Base-by-base conservation (phyloP, 2,113 vertebrate genomes). In the Acanthochromis polyacanthus region DNA sequence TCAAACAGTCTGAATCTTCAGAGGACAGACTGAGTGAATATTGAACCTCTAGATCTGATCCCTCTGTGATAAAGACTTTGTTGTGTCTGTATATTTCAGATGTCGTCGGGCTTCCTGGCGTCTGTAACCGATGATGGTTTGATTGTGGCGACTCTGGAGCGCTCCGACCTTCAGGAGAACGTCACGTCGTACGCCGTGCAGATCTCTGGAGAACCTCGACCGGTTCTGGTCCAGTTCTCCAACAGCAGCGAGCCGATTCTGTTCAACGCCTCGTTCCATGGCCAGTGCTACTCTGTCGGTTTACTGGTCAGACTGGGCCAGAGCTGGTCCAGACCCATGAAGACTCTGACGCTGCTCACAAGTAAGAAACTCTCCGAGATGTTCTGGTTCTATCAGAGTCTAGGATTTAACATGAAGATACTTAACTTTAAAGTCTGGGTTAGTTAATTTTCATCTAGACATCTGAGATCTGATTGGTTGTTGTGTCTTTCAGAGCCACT, bases 211-310 rank as follows among this genome's bases (percentile, higher is more conserved):
- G 97, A 97, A 90, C 96, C 97, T 9, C 95, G 93, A 67, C 95
- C 93, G 51, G 93, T 96, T 83, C 95, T 97, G 79, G 94, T 97
- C 16, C 95, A 94, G 83, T 98, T 97, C 0, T 86, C 94, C 55
- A 95, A 96, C 78, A 88, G 82, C 89, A 95, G 95, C 71, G 89
- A 92, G 81, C 94, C 95, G 5, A 80, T 99, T 80, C 72, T 95
- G 22, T 96, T 98, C 80, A 97, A 97, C 91, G 91, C 96, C 66
- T 96, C 92, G 40, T 95, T 97, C 69, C 97, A 97, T 11, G 98
- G 97, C 7, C 94, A 97, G 1, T 95, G 96, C 88, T 99, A 99
- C 91, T 95, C 93, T 6, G 94, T 99, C 75, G 96, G 95, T 22
- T 94, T 99, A 4, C 92, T 99, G 83, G 89, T 95, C 14, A 89